Conservation (phyloP, 2,797 vertebrate species). For the Hirundo rustica region DNA sequence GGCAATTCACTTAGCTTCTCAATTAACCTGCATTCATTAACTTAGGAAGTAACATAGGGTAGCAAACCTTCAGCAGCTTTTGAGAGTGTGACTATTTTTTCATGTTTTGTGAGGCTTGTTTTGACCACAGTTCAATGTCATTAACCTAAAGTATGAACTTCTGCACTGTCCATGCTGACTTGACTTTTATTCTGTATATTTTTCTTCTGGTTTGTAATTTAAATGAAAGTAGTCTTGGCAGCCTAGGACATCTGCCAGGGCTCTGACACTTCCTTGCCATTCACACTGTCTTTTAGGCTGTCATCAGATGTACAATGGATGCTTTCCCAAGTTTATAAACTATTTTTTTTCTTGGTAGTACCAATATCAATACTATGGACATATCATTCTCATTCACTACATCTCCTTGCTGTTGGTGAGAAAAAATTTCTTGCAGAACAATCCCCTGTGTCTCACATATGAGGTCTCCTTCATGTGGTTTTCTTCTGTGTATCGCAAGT, state of each 20-base stretch:
- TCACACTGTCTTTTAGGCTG: background rate
- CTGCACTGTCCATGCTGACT: background rate
- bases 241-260: background rate
- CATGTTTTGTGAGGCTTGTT: background rate
- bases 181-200: background rate
- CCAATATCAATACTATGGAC: background rate
- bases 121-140: background rate
- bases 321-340: background rate
- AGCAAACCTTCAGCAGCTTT: background rate
- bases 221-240: background rate
- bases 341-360: background rate
- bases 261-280: background rate
- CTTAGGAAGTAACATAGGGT: background rate
- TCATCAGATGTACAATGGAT: background rate
- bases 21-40: background rate
- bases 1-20: background rate
- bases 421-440: background rate
- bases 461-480: background rate
- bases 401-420: background rate
- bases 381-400: background rate
- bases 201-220: background rate
- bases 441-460: background rate
- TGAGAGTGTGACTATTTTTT: background rate
- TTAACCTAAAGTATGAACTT: background rate
- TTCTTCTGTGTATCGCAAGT: background rate